phyloP scores from a whole-genome alignment of 2,888 invertebrate species.

The Pyrochroa serraticornis region DNA sequence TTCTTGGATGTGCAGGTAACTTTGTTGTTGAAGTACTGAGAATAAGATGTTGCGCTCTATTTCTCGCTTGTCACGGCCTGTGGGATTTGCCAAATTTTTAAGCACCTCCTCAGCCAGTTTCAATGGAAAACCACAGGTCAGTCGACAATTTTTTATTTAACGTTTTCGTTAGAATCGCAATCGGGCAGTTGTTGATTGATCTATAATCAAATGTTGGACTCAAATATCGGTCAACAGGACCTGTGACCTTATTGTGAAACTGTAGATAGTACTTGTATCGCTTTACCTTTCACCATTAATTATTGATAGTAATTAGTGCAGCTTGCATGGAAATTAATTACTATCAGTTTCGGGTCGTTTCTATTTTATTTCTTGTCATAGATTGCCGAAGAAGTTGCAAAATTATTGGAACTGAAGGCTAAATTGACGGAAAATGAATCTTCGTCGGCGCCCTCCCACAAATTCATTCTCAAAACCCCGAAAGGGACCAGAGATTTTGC shows the following conservation, averaged over 20 bases:
- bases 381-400: constrained; percentile 86
- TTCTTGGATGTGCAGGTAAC: constrained; percentile 49
- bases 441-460: constrained; percentile 58
- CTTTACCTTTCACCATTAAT: neutral
- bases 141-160: constrained; percentile 40
- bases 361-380: constrained; percentile 56
- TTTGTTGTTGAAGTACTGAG: constrained; percentile 42
- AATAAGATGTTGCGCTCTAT: constrained; percentile 41
- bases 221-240: no score
- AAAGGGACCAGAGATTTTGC: constrained; percentile 95
- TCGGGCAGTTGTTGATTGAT: neutral
- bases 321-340: constrained; percentile 34
- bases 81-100: constrained; percentile 42
- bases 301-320: no score
- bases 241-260: neutral
- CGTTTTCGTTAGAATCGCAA: neutral
- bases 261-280: neutral
- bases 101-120: constrained; percentile 40
- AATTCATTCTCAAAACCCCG: constrained; percentile 87
- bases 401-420: constrained; percentile 80
- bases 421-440: constrained; percentile 66
- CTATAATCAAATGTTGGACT: no score
- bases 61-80: constrained; percentile 52
- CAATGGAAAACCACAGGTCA: constrained; percentile 54
- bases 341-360: no score